These are phyloP conservation scores for Atta colombica DNA, from an alignment of 1,140 invertebrate genomes.

Conservation along the genomic window DNA sequence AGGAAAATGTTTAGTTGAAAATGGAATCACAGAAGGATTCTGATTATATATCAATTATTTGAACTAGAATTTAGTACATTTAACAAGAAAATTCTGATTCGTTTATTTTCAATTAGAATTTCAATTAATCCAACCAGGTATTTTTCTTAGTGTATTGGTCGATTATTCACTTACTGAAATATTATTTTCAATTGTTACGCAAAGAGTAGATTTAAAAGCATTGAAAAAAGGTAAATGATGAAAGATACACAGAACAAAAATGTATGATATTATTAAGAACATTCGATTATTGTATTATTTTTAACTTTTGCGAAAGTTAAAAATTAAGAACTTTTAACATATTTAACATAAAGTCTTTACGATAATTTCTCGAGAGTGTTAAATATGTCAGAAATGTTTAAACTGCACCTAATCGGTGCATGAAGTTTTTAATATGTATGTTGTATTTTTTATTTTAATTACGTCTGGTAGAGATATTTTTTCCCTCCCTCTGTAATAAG, in stretches of 20 bases:
- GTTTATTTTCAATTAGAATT: no score
- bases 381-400: not conserved
- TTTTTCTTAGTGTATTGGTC: no score
- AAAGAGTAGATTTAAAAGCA: not conserved
- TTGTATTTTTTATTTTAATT: conserved; percentile 1
- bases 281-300: conserved; percentile 8
- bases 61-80: no score
- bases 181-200: not conserved
- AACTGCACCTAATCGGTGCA: not conserved
- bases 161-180: not conserved
- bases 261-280: not conserved
- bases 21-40: not conserved
- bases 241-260: not conserved
- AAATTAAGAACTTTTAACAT: not conserved
- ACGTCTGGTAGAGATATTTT: not conserved
- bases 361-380: no score
- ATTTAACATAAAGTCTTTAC: not conserved
- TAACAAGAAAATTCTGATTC: no score
- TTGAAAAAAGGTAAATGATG: not conserved
- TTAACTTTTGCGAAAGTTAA: not conserved
- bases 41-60: no score
- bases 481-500: not conserved
- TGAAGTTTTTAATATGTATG: not conserved
- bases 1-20: no score
- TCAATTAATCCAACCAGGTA: no score